These are phyloP conservation scores for Siniperca scherzeri DNA, from an alignment of 2,797 vertebrate species.

Conservation along the genomic window DNA sequence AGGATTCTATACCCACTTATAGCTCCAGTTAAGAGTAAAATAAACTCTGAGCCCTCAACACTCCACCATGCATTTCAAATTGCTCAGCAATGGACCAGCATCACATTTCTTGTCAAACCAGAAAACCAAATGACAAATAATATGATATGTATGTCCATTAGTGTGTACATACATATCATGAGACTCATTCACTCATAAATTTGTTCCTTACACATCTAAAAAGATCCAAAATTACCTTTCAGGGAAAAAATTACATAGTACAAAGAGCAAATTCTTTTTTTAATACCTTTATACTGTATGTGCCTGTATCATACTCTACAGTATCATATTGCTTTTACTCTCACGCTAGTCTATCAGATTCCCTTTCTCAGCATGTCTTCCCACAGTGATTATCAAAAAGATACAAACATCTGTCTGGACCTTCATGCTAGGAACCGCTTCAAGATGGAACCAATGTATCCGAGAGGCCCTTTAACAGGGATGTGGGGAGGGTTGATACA, in stretches of 20 bases:
- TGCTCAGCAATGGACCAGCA: neutral
- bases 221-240: neutral
- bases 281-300: neutral
- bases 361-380: conserved; percentile 26
- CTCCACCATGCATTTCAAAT: neutral
- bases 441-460: conserved; percentile 63
- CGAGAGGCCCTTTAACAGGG: conserved; percentile 50
- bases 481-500: conserved; percentile 33
- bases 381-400: conserved; percentile 57
- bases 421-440: conserved; percentile 59
- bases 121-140: conserved; percentile 30
- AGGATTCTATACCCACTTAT: neutral
- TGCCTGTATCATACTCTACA: neutral
- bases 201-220: neutral
- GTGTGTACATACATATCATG: neutral
- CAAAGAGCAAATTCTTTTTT: neutral
- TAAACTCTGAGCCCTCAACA: neutral
- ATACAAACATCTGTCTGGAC: conserved; percentile 66
- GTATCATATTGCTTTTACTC: conserved; percentile 22
- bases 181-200: neutral
- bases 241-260: neutral
- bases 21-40: neutral
- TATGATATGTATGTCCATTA: conserved; percentile 3
- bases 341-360: conserved; percentile 42
- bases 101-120: conserved; percentile 20